These are phyloP conservation scores for Catharus minimus DNA, from an alignment of 2,113 vertebrate genomes.

Conservation along the genomic window DNA sequence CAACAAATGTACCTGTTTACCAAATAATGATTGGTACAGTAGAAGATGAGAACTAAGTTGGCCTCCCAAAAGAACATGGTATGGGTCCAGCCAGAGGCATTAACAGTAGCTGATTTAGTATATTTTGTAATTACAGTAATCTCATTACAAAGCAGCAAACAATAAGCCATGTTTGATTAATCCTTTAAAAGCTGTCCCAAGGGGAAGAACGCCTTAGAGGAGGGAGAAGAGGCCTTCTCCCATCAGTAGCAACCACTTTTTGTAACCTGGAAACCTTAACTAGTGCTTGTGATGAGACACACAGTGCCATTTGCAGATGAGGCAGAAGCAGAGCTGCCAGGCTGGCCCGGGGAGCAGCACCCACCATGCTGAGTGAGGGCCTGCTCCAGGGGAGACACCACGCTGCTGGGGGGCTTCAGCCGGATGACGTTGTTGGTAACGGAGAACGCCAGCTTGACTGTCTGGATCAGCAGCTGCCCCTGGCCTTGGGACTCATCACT, in stretches of 20 bases:
- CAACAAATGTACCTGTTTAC: not conserved
- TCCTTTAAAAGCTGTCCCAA: not conserved
- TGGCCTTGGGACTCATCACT: conserved; percentile 92
- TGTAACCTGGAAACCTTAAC: not conserved
- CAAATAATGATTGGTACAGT: not conserved
- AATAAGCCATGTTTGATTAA: not conserved
- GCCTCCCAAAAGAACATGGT: not conserved
- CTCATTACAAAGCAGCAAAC: not conserved
- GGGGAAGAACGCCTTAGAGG: not conserved
- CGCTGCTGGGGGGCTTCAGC: conserved; percentile 87
- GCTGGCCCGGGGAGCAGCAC: not conserved
- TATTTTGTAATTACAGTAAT: not conserved
- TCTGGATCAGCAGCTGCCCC: conserved; percentile 94
- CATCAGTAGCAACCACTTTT: not conserved
- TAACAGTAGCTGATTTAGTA: not conserved
- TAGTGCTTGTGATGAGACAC: not conserved
- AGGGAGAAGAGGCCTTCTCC: not conserved
- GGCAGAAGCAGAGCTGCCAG: not conserved
- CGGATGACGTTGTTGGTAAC: conserved; percentile 96
- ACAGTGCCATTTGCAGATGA: not conserved
- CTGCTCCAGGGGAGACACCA: conserved; percentile 90
- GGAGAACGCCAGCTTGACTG: conserved; percentile 93
- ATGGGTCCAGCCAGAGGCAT: not conserved
- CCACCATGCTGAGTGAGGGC: conserved; percentile 93
- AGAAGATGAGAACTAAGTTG: not conserved